phyloP scores from a whole-genome alignment of 2,888 invertebrate genomes.

The Frankliniella fusca region DNA sequence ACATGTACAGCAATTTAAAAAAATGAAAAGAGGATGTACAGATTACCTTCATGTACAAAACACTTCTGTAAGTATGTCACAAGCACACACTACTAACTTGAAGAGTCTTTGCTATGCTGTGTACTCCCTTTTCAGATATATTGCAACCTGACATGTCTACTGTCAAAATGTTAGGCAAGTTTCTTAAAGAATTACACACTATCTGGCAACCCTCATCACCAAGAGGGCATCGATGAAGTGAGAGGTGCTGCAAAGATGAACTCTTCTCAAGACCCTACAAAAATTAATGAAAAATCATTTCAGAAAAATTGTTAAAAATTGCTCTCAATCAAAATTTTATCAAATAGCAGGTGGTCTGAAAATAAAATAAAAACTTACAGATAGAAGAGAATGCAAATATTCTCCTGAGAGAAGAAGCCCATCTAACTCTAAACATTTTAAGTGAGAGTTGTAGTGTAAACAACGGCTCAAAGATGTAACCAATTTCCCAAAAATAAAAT shows the following conservation, averaged over 20 bases:
- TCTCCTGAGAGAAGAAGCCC: slow-evolving; percentile 66
- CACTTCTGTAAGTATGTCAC: background rate
- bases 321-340: slow-evolving; percentile 17
- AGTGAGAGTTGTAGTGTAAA: background rate
- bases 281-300: background rate
- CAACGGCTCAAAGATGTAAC: background rate
- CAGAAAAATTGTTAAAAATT: slow-evolving; percentile 25
- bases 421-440: slow-evolving; percentile 57
- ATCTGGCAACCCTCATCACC: slow-evolving; percentile 68
- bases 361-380: slow-evolving; percentile 31
- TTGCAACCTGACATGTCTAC: slow-evolving; percentile 67
- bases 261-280: slow-evolving; percentile 58
- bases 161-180: slow-evolving; percentile 62
- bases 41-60: too few species aligned
- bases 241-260: slow-evolving; percentile 61
- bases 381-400: slow-evolving; percentile 54
- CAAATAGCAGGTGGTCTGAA: background rate
- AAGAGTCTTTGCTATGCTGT: slow-evolving; percentile 61
- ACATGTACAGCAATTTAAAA: slow-evolving; percentile 32
- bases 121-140: slow-evolving; percentile 59
- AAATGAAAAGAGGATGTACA: background rate
- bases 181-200: slow-evolving; percentile 63
- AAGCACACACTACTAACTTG: slow-evolving; percentile 41
- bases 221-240: slow-evolving; percentile 63
- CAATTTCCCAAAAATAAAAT: background rate